Evolutionary conservation across 2,888 invertebrate genomes (phyloP), one percentile per base, ranked within the genome.

Genomic region (Bembecia ichneumoniformis): DNA sequence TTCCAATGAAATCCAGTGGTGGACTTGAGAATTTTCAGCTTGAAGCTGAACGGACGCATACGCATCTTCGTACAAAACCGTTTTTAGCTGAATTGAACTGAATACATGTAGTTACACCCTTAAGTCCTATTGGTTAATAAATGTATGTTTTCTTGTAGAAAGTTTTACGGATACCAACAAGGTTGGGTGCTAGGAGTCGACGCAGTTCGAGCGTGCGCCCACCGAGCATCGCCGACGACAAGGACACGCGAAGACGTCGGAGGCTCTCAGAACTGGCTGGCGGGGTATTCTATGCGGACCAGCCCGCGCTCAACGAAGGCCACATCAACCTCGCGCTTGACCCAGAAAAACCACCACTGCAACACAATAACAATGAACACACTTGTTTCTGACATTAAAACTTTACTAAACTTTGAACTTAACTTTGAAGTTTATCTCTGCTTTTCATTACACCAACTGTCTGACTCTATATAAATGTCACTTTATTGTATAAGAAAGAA

Each of bases 251-350:
- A 16, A 75, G 87, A 3, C 71, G 86, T 28, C 77, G 87, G 1
- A 70, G 87, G 7, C 75, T 88, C 14, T 87, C 87, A 5, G 84
- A 87, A 56, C 60, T 87, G 58, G 87, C 87, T 1, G 87, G 87
- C 28, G 87, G 87, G 4, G 81, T 86, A 40, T 87, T 87, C 72
- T 87, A 87, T 71, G 84, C 83, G 63, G 84, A 84, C 55, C 61
- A 65, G 4, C 62, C 67, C 4, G 62, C 71, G 1, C 70, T 77
- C 51, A 61, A 74, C 3, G 64, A 66, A 36, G 81, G 82, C 3
- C 71, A 68, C 53, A 83, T 83, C 61, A 87, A 87, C 65, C 76
- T 73, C n/a, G 84, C 77, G 0, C 66, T 78, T 15, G 83, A 83
- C 52, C 55, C 73, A 0, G 83, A 86, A 56, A 83, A 82, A 56